These are phyloP conservation scores for Gallinago stenura DNA, from an alignment of 2,797 vertebrate genomes.

Conservation along the genomic window DNA sequence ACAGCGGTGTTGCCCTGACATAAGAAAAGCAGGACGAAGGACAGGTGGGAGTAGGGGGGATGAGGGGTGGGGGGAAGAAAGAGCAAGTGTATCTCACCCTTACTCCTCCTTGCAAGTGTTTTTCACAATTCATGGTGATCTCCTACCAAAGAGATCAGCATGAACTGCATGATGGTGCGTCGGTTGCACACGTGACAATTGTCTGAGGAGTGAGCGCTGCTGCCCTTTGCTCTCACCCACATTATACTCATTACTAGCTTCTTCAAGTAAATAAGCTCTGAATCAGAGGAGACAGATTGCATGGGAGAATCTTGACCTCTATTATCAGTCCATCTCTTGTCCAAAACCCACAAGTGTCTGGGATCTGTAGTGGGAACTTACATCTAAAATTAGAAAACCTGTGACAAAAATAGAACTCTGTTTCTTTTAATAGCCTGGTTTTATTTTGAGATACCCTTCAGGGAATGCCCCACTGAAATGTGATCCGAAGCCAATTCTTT, in stretches of 20 bases:
- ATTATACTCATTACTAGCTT: neutral
- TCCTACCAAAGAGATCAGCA: neutral
- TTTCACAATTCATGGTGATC: neutral
- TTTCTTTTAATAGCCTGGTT: constrained; percentile 1
- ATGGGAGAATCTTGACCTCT: neutral
- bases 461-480: neutral
- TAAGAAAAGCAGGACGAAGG: neutral
- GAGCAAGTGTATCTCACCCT: neutral
- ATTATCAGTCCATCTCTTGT: neutral
- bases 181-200: accelerated
- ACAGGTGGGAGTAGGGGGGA: neutral
- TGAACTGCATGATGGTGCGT: neutral
- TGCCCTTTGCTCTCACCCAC: neutral
- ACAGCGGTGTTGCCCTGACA: accelerated
- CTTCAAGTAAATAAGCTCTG: neutral
- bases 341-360: neutral
- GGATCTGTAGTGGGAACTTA: neutral
- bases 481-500: neutral
- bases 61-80: neutral
- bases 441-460: neutral
- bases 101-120: neutral
- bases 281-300: neutral
- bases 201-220: neutral
- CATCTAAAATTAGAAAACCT: neutral
- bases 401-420: neutral